Conservation (phyloP, 2,888 invertebrate genomes). For the Tupiocoris notatus region DNA sequence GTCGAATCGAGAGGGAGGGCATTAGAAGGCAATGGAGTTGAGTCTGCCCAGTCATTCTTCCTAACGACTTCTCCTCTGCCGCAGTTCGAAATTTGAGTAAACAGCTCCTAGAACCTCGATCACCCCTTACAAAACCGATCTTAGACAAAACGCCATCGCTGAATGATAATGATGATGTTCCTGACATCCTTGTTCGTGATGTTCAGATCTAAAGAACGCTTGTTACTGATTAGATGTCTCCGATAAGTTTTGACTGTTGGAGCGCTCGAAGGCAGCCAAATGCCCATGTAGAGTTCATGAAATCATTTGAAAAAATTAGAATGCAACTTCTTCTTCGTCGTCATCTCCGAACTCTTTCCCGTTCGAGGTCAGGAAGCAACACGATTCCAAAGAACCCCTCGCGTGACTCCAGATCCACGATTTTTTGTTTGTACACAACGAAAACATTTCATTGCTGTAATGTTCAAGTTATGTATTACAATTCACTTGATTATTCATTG, state of each 20-base stretch:
- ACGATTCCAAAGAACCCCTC: too few species aligned
- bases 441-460: too few species aligned
- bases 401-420: too few species aligned
- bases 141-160: background rate
- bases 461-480: too few species aligned
- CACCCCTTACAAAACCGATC: background rate
- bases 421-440: too few species aligned
- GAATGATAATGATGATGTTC: background rate
- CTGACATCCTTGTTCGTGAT: background rate
- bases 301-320: too few species aligned
- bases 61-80: background rate
- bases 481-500: too few species aligned
- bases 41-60: slow-evolving; percentile 6
- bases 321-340: background rate
- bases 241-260: background rate
- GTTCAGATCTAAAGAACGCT: background rate
- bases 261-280: background rate
- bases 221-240: background rate
- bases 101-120: background rate
- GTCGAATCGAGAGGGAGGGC: background rate
- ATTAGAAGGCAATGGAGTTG: background rate
- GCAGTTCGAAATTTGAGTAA: background rate
- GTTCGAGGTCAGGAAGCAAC: background rate
- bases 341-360: background rate
- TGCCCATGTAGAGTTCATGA: too few species aligned